Percentiles rank a stretch among this genome's conserved stretches.
Conservation (phyloP, 2,888 invertebrate species). For the Leucophora obtusa region DNA sequence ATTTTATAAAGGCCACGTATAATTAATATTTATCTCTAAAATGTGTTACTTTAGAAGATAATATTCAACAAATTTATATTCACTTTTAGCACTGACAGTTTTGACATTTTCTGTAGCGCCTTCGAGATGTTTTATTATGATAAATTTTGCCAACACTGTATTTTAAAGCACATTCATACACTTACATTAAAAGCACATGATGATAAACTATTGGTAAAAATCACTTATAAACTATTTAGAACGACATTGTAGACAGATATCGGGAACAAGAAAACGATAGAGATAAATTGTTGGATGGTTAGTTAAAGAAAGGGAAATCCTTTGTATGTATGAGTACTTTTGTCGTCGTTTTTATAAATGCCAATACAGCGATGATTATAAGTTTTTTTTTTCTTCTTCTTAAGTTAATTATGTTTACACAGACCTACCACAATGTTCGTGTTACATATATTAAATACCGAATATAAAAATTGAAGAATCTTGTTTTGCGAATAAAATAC, state of each 20-base stretch:
- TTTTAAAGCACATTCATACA: neutral
- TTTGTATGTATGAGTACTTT: neutral
- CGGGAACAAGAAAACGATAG: neutral
- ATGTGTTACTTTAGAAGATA: too few species aligned
- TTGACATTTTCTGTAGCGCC: too few species aligned
- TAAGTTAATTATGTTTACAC: too few species aligned
- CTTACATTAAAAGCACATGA: slow-evolving; percentile 14
- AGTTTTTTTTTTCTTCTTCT: neutral
- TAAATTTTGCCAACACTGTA: too few species aligned
- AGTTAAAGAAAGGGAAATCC: slow-evolving; percentile 25
- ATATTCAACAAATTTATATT: too few species aligned
- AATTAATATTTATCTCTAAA: too few species aligned
- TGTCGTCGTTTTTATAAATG: too few species aligned
- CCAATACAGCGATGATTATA: neutral
- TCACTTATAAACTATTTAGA: slow-evolving; percentile 13
- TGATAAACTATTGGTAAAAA: neutral
- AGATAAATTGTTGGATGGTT: too few species aligned
- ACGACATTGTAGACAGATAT: slow-evolving; percentile 22
- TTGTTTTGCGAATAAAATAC: neutral
- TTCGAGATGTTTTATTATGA: too few species aligned
- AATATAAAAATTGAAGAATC: neutral
- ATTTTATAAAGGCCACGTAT: too few species aligned
- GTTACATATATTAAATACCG: neutral
- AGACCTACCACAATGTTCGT: neutral
- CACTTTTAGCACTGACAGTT: too few species aligned